phyloP scores from a whole-genome alignment of 2,113 vertebrate species.

The Orthonyx spaldingii region DNA sequence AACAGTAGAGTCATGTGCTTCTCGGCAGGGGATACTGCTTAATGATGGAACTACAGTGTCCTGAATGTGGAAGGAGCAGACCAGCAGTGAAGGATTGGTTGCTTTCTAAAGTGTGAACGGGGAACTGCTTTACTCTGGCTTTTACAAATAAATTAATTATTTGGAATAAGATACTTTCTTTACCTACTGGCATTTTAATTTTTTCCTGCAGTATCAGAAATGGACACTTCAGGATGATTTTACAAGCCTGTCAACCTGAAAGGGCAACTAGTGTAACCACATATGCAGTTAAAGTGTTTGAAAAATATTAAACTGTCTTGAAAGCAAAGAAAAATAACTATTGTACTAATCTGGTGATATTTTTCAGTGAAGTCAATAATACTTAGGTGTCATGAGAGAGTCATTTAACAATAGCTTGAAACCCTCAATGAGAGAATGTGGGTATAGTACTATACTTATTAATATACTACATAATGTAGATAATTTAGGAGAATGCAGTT shows the following conservation, averaged over 20 bases:
- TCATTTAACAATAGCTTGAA: not conserved
- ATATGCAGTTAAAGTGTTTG: not conserved
- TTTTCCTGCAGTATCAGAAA: not conserved
- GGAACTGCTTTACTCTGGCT: not conserved
- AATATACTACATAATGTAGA: not conserved
- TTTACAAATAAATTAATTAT: not conserved
- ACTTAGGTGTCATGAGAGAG: not conserved
- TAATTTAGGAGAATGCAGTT: not conserved
- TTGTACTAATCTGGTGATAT: not conserved
- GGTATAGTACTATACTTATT: not conserved
- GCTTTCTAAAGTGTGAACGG: not conserved
- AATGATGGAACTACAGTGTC: constrained; percentile 1
- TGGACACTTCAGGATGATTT: not conserved
- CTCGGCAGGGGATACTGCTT: not conserved
- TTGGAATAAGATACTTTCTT: not conserved
- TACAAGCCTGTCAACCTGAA: not conserved
- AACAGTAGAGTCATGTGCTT: constrained; percentile 1
- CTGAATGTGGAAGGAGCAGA: not conserved
- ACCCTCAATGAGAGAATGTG: not conserved
- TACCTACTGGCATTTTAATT: not conserved
- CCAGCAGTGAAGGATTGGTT: not conserved
- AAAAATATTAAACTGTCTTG: not conserved
- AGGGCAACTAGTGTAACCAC: not conserved
- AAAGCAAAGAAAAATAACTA: not conserved
- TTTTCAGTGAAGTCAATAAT: not conserved